Conservation (phyloP, 2,797 vertebrate species). For the Cebuella pygmaea region DNA sequence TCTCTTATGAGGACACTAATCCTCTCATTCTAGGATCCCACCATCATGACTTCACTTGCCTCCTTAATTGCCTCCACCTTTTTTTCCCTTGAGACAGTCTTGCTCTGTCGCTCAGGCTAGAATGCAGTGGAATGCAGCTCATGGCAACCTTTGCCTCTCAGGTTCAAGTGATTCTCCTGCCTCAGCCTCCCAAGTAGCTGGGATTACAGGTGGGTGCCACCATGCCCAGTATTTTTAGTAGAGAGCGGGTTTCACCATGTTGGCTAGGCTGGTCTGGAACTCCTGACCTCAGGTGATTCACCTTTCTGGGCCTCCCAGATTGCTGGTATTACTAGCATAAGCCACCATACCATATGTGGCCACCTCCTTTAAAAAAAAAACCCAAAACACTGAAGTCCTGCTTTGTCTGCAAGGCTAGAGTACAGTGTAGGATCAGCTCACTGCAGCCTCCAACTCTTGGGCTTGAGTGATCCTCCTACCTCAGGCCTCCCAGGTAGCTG, state of each 20-base stretch:
- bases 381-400: fast-evolving
- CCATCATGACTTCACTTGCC: neutral
- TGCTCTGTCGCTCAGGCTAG: neutral
- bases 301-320: neutral
- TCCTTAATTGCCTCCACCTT: neutral
- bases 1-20: neutral
- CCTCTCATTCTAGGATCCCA: neutral
- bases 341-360: neutral
- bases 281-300: neutral
- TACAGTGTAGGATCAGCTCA: neutral
- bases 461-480: neutral
- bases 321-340: neutral
- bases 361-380: neutral
- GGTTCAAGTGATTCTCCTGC: neutral
- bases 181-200: neutral
- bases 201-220: neutral
- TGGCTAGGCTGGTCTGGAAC: neutral
- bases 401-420: neutral
- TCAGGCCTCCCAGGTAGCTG: neutral
- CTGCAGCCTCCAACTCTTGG: neutral
- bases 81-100: neutral
- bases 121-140: neutral
- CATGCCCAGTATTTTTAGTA: neutral
- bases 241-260: neutral
- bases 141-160: neutral